Evolutionary conservation across 2,888 invertebrate species (phyloP).

Genomic region (Nomada goodeniana): DNA sequence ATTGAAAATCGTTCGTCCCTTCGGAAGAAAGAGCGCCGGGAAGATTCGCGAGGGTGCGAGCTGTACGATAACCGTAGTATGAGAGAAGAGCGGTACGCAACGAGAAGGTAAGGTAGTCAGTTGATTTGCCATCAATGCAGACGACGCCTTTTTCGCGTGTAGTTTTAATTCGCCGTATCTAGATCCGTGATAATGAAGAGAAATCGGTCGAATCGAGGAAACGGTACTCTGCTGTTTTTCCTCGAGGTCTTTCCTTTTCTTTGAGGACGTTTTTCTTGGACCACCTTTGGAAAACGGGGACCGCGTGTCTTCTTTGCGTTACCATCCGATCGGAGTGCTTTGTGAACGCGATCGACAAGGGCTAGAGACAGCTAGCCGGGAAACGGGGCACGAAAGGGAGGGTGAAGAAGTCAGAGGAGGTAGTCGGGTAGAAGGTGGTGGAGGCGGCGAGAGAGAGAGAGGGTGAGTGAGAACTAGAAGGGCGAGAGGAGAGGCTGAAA

Average conservation of each 20-base stretch:
- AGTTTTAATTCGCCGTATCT: slow-evolving; percentile 23
- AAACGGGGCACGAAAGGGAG: background rate
- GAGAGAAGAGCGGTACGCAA: slow-evolving; percentile 48
- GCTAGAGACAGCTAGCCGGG: background rate
- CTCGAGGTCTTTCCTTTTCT: background rate
- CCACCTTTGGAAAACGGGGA: background rate
- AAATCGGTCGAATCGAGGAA: background rate
- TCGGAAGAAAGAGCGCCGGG: slow-evolving; percentile 9
- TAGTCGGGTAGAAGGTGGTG: background rate
- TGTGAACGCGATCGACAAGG: slow-evolving; percentile 13
- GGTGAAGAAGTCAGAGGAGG: background rate
- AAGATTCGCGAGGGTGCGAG: slow-evolving; percentile 39
- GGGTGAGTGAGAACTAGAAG: background rate
- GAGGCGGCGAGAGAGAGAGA: background rate
- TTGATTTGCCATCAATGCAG: slow-evolving; percentile 54
- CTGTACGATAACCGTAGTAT: slow-evolving; percentile 39
- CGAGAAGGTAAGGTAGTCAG: slow-evolving; percentile 52
- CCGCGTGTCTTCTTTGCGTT: slow-evolving; percentile 6
- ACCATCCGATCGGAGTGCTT: slow-evolving; percentile 8
- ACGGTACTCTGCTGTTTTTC: slow-evolving; percentile 16
- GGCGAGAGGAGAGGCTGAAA: background rate
- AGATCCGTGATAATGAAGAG: background rate
- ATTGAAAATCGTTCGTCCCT: background rate
- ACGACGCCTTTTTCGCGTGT: slow-evolving; percentile 52
- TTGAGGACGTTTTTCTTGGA: too few relatives aligned